These are phyloP conservation scores for Kryptolebias ocellatus DNA, from an alignment of 2,797 vertebrate genomes.

Conservation along the genomic window DNA sequence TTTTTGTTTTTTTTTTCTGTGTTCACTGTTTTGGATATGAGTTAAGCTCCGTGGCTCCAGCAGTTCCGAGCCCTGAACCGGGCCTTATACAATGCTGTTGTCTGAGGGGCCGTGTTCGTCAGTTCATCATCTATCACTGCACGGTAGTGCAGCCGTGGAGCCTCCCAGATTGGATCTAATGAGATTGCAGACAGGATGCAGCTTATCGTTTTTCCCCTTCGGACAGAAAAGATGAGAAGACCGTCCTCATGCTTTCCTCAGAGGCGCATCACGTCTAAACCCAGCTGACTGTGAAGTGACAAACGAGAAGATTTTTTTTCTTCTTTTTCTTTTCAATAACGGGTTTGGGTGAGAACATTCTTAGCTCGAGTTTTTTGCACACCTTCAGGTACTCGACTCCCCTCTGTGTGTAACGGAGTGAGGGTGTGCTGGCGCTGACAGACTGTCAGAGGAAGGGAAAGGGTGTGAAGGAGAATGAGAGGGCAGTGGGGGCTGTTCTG, in stretches of 20 bases:
- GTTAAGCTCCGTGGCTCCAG: slow-evolving; percentile 14
- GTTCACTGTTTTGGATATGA: not conserved
- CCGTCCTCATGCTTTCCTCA: slow-evolving; percentile 33
- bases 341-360: slow-evolving; percentile 2
- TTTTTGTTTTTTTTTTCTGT: not conserved
- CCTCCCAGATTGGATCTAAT: slow-evolving; percentile 57
- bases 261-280: not conserved
- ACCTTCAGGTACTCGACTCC: slow-evolving; percentile 29
- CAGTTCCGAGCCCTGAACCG: slow-evolving; percentile 20
- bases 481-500: slow-evolving; percentile 50
- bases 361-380: not conserved
- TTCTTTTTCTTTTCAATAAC: not conserved
- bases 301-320: no score
- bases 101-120: slow-evolving; percentile 49
- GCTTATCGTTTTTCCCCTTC: slow-evolving; percentile 58
- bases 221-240: slow-evolving; percentile 25
- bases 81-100: slow-evolving; percentile 38
- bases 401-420: slow-evolving; percentile 30
- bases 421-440: slow-evolving; percentile 17
- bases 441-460: slow-evolving; percentile 33
- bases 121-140: slow-evolving; percentile 47
- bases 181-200: slow-evolving; percentile 67
- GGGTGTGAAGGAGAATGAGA: slow-evolving; percentile 37
- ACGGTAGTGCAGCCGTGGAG: slow-evolving; percentile 33
- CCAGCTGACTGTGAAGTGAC: slow-evolving; percentile 4